Evolutionary conservation across 2,113 vertebrate genomes (phyloP).

Genomic region (Calidris pygmaea): DNA sequence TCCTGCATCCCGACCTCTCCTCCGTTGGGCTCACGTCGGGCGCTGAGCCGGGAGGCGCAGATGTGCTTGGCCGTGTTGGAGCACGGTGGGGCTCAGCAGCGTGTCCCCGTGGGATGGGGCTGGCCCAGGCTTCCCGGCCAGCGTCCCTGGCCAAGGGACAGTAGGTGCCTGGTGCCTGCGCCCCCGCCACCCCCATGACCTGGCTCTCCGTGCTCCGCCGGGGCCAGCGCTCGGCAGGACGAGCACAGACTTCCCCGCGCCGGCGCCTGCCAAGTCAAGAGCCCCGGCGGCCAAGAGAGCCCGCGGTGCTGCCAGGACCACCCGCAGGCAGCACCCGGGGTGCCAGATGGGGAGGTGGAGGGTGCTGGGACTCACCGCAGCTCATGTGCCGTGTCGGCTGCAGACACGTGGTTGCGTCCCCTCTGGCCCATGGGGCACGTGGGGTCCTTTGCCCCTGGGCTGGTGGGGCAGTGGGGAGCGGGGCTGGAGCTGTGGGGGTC

Average conservation of each 20-base stretch:
- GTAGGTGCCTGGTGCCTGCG: background rate
- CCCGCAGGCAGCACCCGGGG: background rate
- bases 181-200: background rate
- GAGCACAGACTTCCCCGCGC: background rate
- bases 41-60: accelerated
- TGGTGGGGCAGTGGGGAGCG: accelerated
- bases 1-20: background rate
- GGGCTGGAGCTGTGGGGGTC: background rate
- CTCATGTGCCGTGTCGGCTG: accelerated
- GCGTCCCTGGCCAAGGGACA: background rate
- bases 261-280: accelerated
- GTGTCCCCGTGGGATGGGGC: accelerated
- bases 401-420: background rate
- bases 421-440: background rate
- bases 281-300: background rate
- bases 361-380: background rate
- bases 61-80: background rate
- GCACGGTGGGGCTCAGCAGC: accelerated
- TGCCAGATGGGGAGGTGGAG: accelerated
- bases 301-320: background rate
- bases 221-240: accelerated
- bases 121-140: accelerated
- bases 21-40: accelerated
- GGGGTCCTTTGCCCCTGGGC: background rate
- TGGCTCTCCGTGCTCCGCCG: accelerated